Percentiles rank a stretch among this genome's conserved stretches.
Evolutionary conservation across 2,113 vertebrate genomes (phyloP).

Genomic region (Rhinopomastus cyanomelas): DNA sequence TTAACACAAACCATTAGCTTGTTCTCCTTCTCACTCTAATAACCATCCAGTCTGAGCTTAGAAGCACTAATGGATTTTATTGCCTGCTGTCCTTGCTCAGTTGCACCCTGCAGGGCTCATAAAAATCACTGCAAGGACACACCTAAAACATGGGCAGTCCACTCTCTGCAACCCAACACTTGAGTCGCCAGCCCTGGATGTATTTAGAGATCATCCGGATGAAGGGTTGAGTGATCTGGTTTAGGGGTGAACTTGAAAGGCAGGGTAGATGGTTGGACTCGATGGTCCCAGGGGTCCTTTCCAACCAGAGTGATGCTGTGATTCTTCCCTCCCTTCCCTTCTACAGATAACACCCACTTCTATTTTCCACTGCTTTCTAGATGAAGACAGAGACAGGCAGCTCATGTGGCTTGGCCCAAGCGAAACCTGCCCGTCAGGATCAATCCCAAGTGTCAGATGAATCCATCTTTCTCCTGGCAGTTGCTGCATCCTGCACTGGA

Average conservation of each 20-base stretch:
- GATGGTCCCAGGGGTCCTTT: too few relatives aligned
- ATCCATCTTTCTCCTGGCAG: not conserved
- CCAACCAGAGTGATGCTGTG: too few relatives aligned
- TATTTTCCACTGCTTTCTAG: not conserved
- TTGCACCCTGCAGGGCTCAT: not conserved
- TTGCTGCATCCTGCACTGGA: not conserved
- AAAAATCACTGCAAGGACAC: not conserved
- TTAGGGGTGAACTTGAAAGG: too few relatives aligned
- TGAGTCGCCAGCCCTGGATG: too few relatives aligned
- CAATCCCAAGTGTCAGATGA: not conserved
- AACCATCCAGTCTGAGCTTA: not conserved
- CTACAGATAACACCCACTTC: not conserved
- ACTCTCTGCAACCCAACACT: not conserved
- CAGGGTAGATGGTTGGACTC: too few relatives aligned
- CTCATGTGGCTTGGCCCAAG: not conserved
- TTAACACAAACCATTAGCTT: not conserved
- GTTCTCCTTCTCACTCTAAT: not conserved
- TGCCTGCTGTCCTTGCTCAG: not conserved
- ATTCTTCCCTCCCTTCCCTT: not conserved
- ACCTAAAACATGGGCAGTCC: not conserved
- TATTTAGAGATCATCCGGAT: too few relatives aligned
- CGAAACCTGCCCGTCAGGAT: constrained; percentile 1
- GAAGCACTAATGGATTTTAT: not conserved
- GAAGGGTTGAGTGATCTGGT: too few relatives aligned
- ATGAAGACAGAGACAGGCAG: not conserved